A percentile compares a stretch with the other conserved stretches of the same genome.
phyloP scores from a whole-genome alignment of 37 sponge, comb jelly and placozoan genomes.

The Haliclona indistincta region DNA sequence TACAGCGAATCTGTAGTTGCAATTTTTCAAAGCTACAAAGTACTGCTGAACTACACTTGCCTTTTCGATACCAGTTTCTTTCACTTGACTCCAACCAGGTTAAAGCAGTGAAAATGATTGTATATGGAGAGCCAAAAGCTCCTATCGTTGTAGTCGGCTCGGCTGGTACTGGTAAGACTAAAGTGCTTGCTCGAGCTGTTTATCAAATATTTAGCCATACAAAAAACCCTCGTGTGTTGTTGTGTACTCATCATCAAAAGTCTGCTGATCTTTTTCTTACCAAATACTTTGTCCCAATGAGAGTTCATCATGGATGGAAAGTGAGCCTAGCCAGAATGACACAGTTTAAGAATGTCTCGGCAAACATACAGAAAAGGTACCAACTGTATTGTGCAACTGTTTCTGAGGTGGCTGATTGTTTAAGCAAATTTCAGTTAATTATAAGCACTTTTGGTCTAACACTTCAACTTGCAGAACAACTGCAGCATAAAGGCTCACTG shows the following conservation, averaged over 20 bases:
- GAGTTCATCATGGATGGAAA: not conserved
- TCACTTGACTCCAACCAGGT: no score
- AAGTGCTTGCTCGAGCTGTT: slow-evolving; percentile 61
- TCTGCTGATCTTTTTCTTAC: slow-evolving; percentile 67
- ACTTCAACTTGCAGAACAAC: not conserved
- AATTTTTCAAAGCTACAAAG: no score
- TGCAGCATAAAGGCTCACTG: not conserved
- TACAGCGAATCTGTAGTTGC: no score
- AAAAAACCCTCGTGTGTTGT: slow-evolving; percentile 16
- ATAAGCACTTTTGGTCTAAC: slow-evolving; percentile 6
- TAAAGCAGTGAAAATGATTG: slow-evolving; percentile 1
- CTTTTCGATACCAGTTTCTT: no score
- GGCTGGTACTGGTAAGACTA: slow-evolving; percentile 77
- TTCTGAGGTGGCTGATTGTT: not conserved
- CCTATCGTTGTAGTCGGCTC: slow-evolving; percentile 61
- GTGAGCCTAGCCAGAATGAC: not conserved
- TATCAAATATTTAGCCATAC: slow-evolving; percentile 30
- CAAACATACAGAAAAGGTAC: no score
- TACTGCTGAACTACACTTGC: no score
- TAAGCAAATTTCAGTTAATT: not conserved
- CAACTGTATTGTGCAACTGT: no score
- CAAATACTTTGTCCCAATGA: slow-evolving; percentile 50
- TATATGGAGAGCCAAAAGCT: not conserved
- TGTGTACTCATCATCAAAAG: slow-evolving; percentile 65
- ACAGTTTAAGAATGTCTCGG: no score